Conservation (phyloP, 2,113 vertebrate species). For the Glaucomys volans region DNA sequence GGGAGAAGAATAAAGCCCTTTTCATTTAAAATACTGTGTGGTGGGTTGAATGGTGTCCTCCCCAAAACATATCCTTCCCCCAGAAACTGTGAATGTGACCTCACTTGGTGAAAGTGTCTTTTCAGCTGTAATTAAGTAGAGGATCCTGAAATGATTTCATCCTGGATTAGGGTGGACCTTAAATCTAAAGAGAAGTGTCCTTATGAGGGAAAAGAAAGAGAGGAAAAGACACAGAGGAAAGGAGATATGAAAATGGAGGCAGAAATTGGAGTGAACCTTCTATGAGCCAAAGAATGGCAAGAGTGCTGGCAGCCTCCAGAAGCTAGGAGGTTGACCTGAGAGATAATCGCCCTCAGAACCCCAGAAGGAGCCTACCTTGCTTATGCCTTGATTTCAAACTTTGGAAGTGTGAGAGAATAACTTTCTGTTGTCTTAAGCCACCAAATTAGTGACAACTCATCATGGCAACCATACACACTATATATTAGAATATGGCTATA, state of each 20-base stretch:
- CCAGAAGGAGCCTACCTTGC: background rate
- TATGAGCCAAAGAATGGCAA: background rate
- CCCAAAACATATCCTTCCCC: background rate
- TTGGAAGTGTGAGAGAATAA: background rate
- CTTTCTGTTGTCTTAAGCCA: background rate
- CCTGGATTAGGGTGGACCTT: background rate
- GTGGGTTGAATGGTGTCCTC: background rate
- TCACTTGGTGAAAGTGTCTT: background rate
- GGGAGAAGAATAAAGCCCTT: background rate
- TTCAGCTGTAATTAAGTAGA: background rate
- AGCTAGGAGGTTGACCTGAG: background rate
- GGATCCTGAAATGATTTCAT: background rate
- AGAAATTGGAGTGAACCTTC: fast-evolving
- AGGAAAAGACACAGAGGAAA: background rate
- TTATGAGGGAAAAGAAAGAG: background rate
- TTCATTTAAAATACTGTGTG: background rate
- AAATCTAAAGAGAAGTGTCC: background rate
- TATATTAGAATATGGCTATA: no score
- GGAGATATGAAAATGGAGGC: fast-evolving
- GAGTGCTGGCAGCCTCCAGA: background rate
- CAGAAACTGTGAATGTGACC: background rate
- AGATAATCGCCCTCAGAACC: background rate
- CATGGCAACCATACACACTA: background rate
- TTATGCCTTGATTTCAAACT: background rate
- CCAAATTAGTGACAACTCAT: background rate